Conservation (phyloP, 2,888 invertebrate genomes). For the Camponotus fellah region DNA sequence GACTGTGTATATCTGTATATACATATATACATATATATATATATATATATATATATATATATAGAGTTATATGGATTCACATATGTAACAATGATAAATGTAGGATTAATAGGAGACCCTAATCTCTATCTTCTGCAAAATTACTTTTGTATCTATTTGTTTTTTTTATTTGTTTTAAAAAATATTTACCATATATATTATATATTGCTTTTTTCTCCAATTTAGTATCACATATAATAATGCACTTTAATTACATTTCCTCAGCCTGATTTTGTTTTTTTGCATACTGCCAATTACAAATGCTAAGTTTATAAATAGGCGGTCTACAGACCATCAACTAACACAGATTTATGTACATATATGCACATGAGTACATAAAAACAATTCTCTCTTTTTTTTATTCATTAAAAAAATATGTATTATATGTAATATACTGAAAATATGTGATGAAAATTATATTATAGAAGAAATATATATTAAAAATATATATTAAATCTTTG, state of each 20-base stretch:
- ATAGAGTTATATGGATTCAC: constrained; percentile 62
- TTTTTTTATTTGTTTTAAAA: constrained; percentile 57
- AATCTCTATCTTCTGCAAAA: constrained; percentile 32
- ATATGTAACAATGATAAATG: constrained; percentile 65
- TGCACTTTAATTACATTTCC: constrained; percentile 37
- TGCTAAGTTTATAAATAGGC: constrained; percentile 66
- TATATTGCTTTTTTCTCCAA: constrained; percentile 40
- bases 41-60: constrained; percentile 67
- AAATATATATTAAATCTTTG: constrained; percentile 73
- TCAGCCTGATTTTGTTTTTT: constrained; percentile 41
- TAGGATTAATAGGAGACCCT: constrained; percentile 47
- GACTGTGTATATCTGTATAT: constrained; percentile 50
- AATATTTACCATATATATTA: constrained; percentile 50
- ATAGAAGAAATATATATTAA: constrained; percentile 62
- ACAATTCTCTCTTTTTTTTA: constrained; percentile 18
- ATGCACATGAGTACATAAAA: constrained; percentile 42
- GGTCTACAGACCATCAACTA: constrained; percentile 84
- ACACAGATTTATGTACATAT: constrained; percentile 74
- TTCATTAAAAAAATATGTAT: constrained; percentile 63
- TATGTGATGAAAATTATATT: constrained; percentile 78
- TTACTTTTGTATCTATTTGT: constrained; percentile 47
- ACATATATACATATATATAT: not conserved
- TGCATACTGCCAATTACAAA: constrained; percentile 62
- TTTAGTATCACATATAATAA: constrained; percentile 46
- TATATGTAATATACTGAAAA: constrained; percentile 65